Conservation (phyloP, 2,888 invertebrate genomes). For the Cryptus armator region DNA sequence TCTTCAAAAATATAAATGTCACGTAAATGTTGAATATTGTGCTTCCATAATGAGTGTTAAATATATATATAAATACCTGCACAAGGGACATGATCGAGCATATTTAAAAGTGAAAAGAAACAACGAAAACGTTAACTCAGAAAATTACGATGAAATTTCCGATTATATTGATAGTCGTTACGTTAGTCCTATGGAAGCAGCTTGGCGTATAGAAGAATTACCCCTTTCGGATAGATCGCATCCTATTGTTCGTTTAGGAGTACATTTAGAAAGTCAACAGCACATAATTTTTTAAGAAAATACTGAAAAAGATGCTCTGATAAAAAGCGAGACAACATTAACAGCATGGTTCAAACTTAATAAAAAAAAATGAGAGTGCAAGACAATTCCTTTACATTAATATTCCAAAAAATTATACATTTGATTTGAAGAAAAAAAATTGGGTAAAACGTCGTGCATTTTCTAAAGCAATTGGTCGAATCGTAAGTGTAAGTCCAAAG, state of each 20-base stretch:
- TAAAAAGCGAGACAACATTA: conserved; percentile 49
- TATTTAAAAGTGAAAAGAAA: conserved; percentile 20
- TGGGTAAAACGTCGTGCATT: not conserved
- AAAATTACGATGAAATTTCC: conserved; percentile 44
- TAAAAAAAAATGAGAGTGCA: conserved; percentile 31
- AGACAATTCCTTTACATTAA: conserved; percentile 9
- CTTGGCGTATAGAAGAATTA: conserved; percentile 67
- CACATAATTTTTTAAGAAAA: conserved; percentile 52
- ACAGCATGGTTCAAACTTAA: conserved; percentile 60
- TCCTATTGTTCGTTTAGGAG: conserved; percentile 56
- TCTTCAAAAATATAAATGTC: conserved; percentile 61
- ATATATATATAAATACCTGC: conserved; percentile 65
- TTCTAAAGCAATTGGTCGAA: not conserved
- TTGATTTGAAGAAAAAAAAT: not conserved
- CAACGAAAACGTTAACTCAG: not conserved
- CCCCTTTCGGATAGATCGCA: conserved; percentile 65
- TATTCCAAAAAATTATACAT: conserved; percentile 30
- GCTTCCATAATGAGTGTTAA: conserved; percentile 63
- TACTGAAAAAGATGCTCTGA: conserved; percentile 22
- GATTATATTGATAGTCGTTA: conserved; percentile 62
- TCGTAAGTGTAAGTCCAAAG: conserved; percentile 21
- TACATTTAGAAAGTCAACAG: conserved; percentile 67
- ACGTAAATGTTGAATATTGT: conserved; percentile 67
- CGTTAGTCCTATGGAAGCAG: conserved; percentile 67
- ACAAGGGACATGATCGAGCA: conserved; percentile 62